These are phyloP conservation scores for Samia ricini DNA, from an alignment of 1,140 invertebrate species.

Conservation along the genomic window DNA sequence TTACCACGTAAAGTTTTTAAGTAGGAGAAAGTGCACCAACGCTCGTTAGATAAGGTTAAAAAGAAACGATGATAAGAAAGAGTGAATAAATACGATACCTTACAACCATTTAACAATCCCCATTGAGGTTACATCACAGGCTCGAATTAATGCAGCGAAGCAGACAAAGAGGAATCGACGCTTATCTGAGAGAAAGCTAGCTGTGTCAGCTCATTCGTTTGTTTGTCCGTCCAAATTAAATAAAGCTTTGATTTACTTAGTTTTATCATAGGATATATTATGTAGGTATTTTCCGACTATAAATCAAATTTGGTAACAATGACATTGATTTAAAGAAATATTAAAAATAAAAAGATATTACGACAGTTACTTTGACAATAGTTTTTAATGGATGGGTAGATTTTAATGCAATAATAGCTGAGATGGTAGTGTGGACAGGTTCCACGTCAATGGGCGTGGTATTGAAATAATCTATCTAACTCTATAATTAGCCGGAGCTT, in stretches of 20 bases:
- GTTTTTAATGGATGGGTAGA: too few relatives aligned
- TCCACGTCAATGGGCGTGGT: too few relatives aligned
- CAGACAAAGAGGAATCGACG: slow-evolving; percentile 45
- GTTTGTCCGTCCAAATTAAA: neutral
- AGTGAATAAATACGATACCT: slow-evolving; percentile 41
- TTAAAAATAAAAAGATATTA: too few relatives aligned
- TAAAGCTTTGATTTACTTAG: slow-evolving; percentile 2
- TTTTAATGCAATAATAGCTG: too few relatives aligned
- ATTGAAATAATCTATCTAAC: too few relatives aligned
- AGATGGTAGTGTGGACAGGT: too few relatives aligned
- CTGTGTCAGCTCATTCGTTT: slow-evolving; percentile 24
- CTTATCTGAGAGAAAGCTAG: slow-evolving; percentile 61
- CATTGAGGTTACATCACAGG: slow-evolving; percentile 43
- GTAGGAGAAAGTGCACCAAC: neutral
- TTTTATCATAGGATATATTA: too few relatives aligned
- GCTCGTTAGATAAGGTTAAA: slow-evolving; percentile 14
- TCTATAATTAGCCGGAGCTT: too few relatives aligned
- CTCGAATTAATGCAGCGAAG: slow-evolving; percentile 59
- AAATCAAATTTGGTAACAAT: too few relatives aligned
- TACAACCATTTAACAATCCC: slow-evolving; percentile 55
- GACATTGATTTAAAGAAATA: too few relatives aligned
- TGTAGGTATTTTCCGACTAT: too few relatives aligned
- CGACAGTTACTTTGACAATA: too few relatives aligned
- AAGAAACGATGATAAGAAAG: slow-evolving; percentile 39
- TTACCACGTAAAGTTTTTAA: slow-evolving; percentile 10